A percentile compares a stretch with the other conserved stretches of the same genome.
Evolutionary conservation across 2,113 vertebrate species (phyloP).

Genomic region (Actinemys pallida): DNA sequence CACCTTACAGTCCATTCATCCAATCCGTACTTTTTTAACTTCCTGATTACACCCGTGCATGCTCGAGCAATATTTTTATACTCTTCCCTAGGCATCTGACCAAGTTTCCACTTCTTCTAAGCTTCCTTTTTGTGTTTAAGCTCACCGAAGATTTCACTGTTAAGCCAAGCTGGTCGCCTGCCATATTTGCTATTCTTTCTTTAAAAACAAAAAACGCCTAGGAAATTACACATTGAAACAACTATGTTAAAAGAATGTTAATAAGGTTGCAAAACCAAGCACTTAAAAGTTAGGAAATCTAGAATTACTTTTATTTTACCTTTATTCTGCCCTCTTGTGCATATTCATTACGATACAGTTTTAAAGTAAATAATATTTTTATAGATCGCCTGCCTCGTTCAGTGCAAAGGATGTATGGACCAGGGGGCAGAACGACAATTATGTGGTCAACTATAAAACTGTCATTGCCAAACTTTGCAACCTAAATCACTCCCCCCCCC

Average conservation of each 20-base stretch:
- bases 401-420: rapidly evolving
- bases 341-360: background rate
- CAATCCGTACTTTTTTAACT: too few relatives aligned
- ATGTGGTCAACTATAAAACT: rapidly evolving
- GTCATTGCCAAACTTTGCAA: background rate
- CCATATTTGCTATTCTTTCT: too few relatives aligned
- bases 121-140: too few relatives aligned
- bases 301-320: background rate
- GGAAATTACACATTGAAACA: background rate
- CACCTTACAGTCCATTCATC: too few relatives aligned
- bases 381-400: background rate
- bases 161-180: too few relatives aligned
- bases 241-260: background rate
- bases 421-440: background rate
- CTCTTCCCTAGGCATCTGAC: too few relatives aligned
- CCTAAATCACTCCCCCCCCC: too few relatives aligned
- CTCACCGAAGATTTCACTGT: too few relatives aligned
- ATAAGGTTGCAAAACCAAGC: background rate
- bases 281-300: background rate
- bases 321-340: rapidly evolving
- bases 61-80: too few relatives aligned
- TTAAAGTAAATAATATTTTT: background rate
- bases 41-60: too few relatives aligned
- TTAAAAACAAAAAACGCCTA: background rate
- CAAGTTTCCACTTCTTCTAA: too few relatives aligned